Conservation (phyloP, 64 coral and sea anemone genomes). For the Montipora foliosa region DNA sequence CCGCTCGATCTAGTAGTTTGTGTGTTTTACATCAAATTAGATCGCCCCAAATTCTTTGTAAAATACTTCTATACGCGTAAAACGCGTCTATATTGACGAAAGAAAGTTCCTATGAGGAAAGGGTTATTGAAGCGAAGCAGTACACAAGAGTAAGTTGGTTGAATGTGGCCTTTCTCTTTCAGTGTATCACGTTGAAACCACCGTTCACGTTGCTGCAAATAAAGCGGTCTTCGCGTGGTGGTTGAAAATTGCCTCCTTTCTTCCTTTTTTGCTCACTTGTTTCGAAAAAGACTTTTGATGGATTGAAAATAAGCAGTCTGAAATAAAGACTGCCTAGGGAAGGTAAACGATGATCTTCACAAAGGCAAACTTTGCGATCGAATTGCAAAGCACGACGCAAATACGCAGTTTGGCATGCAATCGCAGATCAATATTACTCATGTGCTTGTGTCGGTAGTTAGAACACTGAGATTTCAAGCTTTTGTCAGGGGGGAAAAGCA, state of each 20-base stretch:
- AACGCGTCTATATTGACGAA: conserved; percentile 88
- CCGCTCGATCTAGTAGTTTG: conserved; percentile 42
- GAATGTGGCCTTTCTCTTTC: conserved; percentile 55
- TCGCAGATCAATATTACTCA: not conserved
- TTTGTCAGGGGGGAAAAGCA: not conserved
- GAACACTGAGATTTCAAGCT: not conserved
- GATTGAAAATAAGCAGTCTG: conserved; percentile 92
- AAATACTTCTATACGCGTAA: conserved; percentile 74
- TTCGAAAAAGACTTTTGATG: not conserved
- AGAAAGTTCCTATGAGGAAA: conserved; percentile 87
- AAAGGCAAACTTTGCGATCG: not conserved
- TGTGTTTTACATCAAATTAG: conserved; percentile 34
- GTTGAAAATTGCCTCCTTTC: conserved; percentile 44
- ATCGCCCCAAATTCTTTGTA: conserved; percentile 78
- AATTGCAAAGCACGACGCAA: not conserved
- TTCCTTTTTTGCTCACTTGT: conserved; percentile 7
- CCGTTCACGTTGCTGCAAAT: conserved; percentile 58
- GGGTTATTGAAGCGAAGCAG: conserved; percentile 78
- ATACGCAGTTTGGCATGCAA: not conserved
- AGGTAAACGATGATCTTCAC: not conserved
- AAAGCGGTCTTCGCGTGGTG: conserved; percentile 70
- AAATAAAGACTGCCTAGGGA: conserved; percentile 91
- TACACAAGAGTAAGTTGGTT: conserved; percentile 93
- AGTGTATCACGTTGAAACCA: conserved; percentile 18
- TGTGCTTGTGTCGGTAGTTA: not conserved